Percentiles rank a stretch among this genome's conserved stretches.
Conservation (phyloP, 2,797 vertebrate species). For the Eutrigla gurnardus region DNA sequence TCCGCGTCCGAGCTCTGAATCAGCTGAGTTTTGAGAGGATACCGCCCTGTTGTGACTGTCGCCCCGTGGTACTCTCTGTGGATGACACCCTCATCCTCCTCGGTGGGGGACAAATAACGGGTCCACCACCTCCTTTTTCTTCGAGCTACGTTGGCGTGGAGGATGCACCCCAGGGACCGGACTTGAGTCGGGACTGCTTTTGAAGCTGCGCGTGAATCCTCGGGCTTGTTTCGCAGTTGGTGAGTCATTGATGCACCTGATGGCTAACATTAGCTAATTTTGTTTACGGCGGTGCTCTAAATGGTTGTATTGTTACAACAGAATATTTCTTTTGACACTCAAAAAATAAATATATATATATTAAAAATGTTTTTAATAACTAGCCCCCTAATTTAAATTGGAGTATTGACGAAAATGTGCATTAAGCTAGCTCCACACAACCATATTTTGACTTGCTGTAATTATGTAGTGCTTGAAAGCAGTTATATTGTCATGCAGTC, state of each 20-base stretch:
- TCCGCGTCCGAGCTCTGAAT: constrained; percentile 51
- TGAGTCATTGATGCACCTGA: constrained; percentile 82
- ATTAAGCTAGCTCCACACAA: background rate
- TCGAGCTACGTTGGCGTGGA: background rate
- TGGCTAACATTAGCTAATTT: constrained; percentile 34
- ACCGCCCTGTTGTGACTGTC: constrained; percentile 41
- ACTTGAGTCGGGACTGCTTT: background rate
- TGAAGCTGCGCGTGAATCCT: constrained; percentile 19
- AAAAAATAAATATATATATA: background rate
- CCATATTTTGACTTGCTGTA: background rate
- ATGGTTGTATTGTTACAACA: background rate
- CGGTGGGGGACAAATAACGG: background rate
- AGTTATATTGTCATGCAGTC: constrained; percentile 12
- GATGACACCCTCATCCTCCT: background rate
- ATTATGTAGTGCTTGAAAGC: background rate
- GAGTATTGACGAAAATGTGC: background rate
- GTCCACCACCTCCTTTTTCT: background rate
- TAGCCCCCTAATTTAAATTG: background rate
- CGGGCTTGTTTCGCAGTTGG: constrained; percentile 66
- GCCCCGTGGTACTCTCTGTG: background rate
- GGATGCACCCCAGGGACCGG: constrained; percentile 5
- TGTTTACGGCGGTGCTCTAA: constrained; percentile 7
- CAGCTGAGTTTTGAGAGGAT: constrained; percentile 77
- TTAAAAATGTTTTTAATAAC: background rate
- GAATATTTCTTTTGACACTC: background rate